Conservation (phyloP, 2,113 vertebrate species). For the Muntiacus reevesi region DNA sequence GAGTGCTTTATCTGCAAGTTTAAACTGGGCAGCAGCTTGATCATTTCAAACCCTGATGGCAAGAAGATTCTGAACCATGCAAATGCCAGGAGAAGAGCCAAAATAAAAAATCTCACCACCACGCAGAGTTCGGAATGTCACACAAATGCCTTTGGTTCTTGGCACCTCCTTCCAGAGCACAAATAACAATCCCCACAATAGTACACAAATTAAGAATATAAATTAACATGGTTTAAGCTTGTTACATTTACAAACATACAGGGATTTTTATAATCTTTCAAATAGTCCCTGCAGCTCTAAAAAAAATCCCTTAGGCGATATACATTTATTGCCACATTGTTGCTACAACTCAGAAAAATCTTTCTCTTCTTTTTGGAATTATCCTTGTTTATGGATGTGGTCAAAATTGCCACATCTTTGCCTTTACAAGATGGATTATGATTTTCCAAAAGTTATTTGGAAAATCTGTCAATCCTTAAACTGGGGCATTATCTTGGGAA, state of each 20-base stretch:
- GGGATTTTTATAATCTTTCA: not conserved
- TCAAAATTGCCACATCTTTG: not conserved
- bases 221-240: not conserved
- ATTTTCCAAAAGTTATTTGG: constrained; percentile 11
- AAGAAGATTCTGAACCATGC: constrained; percentile 32
- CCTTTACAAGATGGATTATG: constrained; percentile 21
- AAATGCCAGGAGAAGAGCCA: constrained; percentile 58
- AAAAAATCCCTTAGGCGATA: not conserved
- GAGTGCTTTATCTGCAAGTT: constrained; percentile 12
- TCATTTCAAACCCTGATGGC: constrained; percentile 20
- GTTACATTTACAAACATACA: not conserved
- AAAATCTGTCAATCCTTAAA: not conserved
- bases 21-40: constrained; percentile 36
- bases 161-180: not conserved
- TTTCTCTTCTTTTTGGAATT: not conserved
- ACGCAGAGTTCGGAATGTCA: rapidly evolving
- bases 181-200: not conserved
- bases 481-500: not conserved
- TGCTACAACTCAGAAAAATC: not conserved
- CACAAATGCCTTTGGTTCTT: not conserved
- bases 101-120: not conserved
- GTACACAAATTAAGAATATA: not conserved
- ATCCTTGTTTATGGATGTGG: not conserved
- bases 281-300: not conserved
- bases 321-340: not conserved